These are phyloP conservation scores for Calyptommatus sinebrachiatus DNA, from an alignment of 2,113 vertebrate species.

Conservation along the genomic window DNA sequence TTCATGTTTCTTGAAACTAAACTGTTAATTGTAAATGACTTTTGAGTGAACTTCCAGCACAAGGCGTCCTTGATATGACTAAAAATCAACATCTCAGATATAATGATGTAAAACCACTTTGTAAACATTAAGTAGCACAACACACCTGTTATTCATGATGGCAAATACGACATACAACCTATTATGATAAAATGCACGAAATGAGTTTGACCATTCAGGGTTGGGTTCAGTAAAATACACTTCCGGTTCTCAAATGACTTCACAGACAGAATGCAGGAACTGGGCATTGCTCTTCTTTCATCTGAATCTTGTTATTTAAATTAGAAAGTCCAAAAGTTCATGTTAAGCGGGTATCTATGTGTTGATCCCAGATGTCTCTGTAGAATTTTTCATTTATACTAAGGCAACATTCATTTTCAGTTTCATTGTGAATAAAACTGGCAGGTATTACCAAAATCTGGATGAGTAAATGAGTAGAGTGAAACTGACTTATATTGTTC, in stretches of 20 bases:
- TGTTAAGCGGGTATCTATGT: neutral
- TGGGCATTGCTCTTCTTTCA: neutral
- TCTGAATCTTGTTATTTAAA: neutral
- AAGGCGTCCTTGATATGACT: constrained; percentile 21
- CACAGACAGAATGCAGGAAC: neutral
- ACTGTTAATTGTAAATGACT: neutral
- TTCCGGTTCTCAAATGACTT: neutral
- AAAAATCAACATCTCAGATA: constrained; percentile 29
- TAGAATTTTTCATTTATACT: no score
- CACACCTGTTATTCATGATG: constrained; percentile 37
- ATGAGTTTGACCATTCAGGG: constrained; percentile 6
- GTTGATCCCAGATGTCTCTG: no score
- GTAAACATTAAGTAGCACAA: constrained; percentile 44
- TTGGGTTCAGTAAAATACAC: neutral
- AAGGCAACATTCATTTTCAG: no score
- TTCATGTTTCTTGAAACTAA: constrained; percentile 8
- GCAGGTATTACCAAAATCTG: no score
- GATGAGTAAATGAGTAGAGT: no score
- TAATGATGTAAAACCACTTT: constrained; percentile 41
- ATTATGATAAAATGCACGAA: constrained; percentile 18
- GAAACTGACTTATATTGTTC: no score
- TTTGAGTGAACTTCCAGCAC: constrained; percentile 21
- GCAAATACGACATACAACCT: constrained; percentile 32
- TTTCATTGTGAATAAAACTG: no score
- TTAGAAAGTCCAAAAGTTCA: neutral